Percentiles rank a stretch among this genome's conserved stretches.
These are phyloP conservation scores for Anomalospiza imberbis DNA, from an alignment of 2,797 vertebrate genomes.

Conservation along the genomic window DNA sequence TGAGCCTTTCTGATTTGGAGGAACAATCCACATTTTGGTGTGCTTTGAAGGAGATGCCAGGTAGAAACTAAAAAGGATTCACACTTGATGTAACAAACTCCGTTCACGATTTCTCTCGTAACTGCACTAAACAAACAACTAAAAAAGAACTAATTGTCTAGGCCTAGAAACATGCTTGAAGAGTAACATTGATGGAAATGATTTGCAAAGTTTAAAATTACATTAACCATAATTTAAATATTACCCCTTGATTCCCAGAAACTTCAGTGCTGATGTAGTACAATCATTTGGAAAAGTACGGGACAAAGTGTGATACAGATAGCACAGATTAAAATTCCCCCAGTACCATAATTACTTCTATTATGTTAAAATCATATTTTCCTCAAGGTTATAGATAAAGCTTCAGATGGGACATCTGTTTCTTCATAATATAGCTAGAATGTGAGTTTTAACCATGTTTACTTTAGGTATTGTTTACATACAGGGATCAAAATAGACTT, in stretches of 20 bases:
- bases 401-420: conserved; percentile 58
- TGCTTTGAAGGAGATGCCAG: conserved; percentile 23
- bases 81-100: conserved; percentile 39
- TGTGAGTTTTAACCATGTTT: conserved; percentile 54
- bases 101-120: not conserved
- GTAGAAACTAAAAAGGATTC: conserved; percentile 33
- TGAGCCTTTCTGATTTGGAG: not conserved
- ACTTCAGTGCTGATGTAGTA: conserved; percentile 75
- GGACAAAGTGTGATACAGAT: conserved; percentile 42
- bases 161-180: conserved; percentile 71
- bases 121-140: conserved; percentile 39
- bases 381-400: conserved; percentile 62
- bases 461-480: conserved; percentile 60
- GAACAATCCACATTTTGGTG: conserved; percentile 62
- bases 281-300: conserved; percentile 68
- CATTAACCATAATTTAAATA: conserved; percentile 76
- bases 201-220: conserved; percentile 69
- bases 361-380: conserved; percentile 63
- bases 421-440: conserved; percentile 58
- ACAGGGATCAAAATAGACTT: conserved; percentile 83
- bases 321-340: conserved; percentile 61
- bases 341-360: conserved; percentile 9
- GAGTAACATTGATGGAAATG: conserved; percentile 59
- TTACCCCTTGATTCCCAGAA: conserved; percentile 71
- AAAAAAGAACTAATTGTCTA: conserved; percentile 53